Base-by-base conservation (phyloP, 2,113 vertebrate species). In the Lepidothrix coronata region DNA sequence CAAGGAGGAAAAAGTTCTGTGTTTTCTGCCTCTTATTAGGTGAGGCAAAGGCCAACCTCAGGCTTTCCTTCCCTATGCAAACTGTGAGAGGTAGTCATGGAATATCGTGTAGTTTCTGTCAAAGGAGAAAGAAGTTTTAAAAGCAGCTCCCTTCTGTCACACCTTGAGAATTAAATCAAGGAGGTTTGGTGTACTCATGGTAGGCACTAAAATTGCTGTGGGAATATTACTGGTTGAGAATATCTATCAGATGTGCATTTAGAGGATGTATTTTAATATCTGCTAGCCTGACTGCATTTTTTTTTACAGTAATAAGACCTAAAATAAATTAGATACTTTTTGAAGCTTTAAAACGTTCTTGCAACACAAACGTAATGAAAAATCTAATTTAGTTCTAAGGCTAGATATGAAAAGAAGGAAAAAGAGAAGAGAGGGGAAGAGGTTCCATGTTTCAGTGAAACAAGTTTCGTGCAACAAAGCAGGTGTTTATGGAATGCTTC, bases 401-500 rank as follows among this genome's bases (percentile, higher is more conserved):
- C 39, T 52, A 61, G 39, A 49, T 11, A 31, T 86, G 51, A 86
- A 95, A 67, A 90, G 39, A 43, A 51, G 41, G 66, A 21, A 73
- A 84, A 63, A 73, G 35, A 61, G 48, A 62, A 71, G 31, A 33
- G 14, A 61, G 7, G 14, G 39, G 65, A 92, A 89, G 30, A 67
- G 20, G 31, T 81, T 94, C 33, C 13, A 4, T 21, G 33, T 80
- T 82, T 91, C 67, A 92, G 51, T 61, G 70, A 86, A 88, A 62
- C 33, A 77, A 88, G 66, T 73, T 91, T 54, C 22, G 5, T 77
- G 59, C 51, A 55, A 65, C 65, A 73, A 94, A 81, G 75, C 90
- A 97, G 94, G 95, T 93, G 73, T 94, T 97, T 89, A 91, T 62
- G 66, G 70, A 96, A 93, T 13, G 24, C 65, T 94, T 95, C 62